Evolutionary conservation across 92 coral and sea anemone genomes (phyloP).

Genomic region (Heteractis magnifica): DNA sequence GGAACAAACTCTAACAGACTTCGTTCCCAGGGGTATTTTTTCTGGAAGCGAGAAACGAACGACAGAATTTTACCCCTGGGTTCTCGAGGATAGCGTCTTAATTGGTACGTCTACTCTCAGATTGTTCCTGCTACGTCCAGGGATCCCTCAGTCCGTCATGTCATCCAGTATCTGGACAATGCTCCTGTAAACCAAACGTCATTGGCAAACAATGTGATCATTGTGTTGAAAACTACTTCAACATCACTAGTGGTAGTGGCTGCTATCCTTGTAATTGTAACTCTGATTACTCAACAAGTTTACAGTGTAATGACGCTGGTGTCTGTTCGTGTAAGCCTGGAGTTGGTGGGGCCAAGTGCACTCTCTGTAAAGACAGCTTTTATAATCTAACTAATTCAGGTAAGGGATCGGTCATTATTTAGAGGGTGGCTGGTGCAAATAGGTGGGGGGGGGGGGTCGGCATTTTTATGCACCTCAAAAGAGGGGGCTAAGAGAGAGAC

Average conservation of each 20-base stretch:
- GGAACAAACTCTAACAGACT: no score
- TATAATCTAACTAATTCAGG: no score
- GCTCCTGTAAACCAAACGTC: slow-evolving; percentile 71
- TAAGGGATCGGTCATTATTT: no score
- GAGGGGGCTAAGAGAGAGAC: no score
- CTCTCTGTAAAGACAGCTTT: no score
- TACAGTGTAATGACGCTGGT: slow-evolving; percentile 72
- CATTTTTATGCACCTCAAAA: no score
- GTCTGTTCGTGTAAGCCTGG: slow-evolving; percentile 73
- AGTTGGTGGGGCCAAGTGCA: slow-evolving; percentile 23
- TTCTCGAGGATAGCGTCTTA: neutral
- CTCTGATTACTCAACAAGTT: slow-evolving; percentile 53
- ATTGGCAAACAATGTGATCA: slow-evolving; percentile 62
- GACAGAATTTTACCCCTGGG: no score
- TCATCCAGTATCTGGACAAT: slow-evolving; percentile 76
- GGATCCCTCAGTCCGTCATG: slow-evolving; percentile 75
- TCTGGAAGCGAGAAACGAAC: no score
- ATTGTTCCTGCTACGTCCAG: slow-evolving; percentile 63
- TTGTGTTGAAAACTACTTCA: slow-evolving; percentile 60
- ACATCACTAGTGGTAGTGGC: slow-evolving; percentile 77
- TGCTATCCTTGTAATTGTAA: slow-evolving; percentile 83
- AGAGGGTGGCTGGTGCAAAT: no score
- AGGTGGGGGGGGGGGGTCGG: no score
- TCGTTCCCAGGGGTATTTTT: no score
- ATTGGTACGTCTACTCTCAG: slow-evolving; percentile 25